Percentiles rank a stretch among this genome's conserved stretches.
Evolutionary conservation across 2,797 vertebrate genomes (phyloP).

Genomic region (Danio choprae): DNA sequence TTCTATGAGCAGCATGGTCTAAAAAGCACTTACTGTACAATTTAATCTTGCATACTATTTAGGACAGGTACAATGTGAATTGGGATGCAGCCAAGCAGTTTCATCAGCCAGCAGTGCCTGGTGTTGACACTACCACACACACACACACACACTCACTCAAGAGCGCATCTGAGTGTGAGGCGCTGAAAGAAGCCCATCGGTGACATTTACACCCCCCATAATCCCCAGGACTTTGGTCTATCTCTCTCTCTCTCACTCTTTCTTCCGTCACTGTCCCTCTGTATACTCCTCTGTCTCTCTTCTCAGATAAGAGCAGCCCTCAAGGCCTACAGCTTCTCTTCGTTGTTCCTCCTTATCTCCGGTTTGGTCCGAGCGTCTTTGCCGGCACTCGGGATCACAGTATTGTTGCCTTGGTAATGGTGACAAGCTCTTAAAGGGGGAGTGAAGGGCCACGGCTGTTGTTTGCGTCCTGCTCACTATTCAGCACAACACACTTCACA

Average conservation of each 20-base stretch:
- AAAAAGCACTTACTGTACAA: neutral
- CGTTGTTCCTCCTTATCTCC: constrained; percentile 48
- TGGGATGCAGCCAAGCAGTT: neutral
- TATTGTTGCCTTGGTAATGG: constrained; percentile 48
- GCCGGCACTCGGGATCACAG: neutral
- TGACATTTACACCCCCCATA: constrained; percentile 56
- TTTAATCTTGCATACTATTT: constrained; percentile 9
- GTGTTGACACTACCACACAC: constrained; percentile 46
- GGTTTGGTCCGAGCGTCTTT: constrained; percentile 5
- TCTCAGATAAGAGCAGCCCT: constrained; percentile 27
- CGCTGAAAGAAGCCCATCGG: constrained; percentile 44
- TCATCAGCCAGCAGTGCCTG: constrained; percentile 29
- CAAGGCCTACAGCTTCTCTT: constrained; percentile 25
- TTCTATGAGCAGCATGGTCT: too few relatives aligned
- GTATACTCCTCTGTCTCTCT: constrained; percentile 13
- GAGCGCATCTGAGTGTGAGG: constrained; percentile 49
- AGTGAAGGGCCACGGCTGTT: constrained; percentile 50
- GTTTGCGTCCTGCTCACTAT: constrained; percentile 58
- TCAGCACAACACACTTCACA: constrained; percentile 54
- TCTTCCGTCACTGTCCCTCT: constrained; percentile 21
- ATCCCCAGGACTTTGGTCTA: constrained; percentile 29
- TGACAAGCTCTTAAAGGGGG: constrained; percentile 38
- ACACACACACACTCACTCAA: constrained; percentile 36
- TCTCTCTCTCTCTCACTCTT: constrained; percentile 28
- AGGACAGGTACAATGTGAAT: neutral